Evolutionary conservation across 2,888 invertebrate genomes (phyloP).

Genomic region (Ptychoptera contaminata): DNA sequence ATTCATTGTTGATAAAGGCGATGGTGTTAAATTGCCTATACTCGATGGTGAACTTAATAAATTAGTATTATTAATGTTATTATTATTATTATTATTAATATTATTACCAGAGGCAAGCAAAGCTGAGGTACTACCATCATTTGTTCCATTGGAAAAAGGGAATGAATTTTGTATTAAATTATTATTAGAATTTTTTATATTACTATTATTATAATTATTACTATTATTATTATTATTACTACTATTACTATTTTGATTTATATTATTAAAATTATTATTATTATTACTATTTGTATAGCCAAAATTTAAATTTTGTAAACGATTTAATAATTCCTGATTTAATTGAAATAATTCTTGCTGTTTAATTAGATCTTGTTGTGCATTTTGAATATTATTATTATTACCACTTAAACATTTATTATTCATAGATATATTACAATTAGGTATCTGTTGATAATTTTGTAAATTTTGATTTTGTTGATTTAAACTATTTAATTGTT

Average conservation of each 20-base stretch:
- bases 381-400: slow-evolving; percentile 1
- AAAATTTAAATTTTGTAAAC: slow-evolving; percentile 27
- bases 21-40: slow-evolving; percentile 23
- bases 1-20: slow-evolving; percentile 24
- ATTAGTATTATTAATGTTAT: slow-evolving; percentile 20
- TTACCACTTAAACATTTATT: background rate
- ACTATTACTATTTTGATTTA: slow-evolving; percentile 6
- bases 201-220: slow-evolving; percentile 9
- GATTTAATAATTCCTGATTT: slow-evolving; percentile 30
- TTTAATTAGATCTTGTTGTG: slow-evolving; percentile 12
- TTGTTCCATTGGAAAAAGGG: slow-evolving; percentile 27
- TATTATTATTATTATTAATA: slow-evolving; percentile 19
- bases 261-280: slow-evolving; percentile 2
- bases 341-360: slow-evolving; percentile 31
- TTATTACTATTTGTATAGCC: slow-evolving; percentile 13
- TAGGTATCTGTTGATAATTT: slow-evolving; percentile 19
- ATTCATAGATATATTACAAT: background rate
- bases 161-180: slow-evolving; percentile 27
- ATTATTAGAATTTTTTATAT: slow-evolving; percentile 8
- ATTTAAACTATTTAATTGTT: slow-evolving; percentile 29
- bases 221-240: slow-evolving; percentile 12
- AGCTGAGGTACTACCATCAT: slow-evolving; percentile 17
- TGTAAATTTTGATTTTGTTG: slow-evolving; percentile 31
- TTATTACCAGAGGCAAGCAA: slow-evolving; percentile 13
- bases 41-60: slow-evolving; percentile 20